A percentile compares a stretch with the other conserved stretches of the same genome.
Conservation (phyloP, 2,113 vertebrate species). For the Psephotus haematonotus region DNA sequence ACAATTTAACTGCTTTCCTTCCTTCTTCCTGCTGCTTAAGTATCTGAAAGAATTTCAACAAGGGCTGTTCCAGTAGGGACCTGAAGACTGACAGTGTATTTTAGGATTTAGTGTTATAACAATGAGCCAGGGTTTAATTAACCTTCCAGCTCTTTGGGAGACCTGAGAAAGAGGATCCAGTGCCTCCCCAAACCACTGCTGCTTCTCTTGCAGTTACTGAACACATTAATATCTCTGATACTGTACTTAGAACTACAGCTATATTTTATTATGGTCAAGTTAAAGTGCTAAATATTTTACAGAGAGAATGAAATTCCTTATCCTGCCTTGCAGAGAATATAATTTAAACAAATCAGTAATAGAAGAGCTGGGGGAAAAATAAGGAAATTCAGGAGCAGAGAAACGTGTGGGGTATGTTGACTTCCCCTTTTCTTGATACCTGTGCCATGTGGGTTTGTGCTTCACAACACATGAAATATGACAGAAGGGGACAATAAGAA, state of each 20-base stretch:
- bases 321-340: not conserved
- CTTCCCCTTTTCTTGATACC: not conserved
- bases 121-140: slow-evolving; percentile 20
- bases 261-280: not conserved
- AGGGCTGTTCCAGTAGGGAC: not conserved
- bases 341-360: not conserved
- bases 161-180: not conserved
- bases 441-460: not conserved
- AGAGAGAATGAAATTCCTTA: not conserved
- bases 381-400: not conserved
- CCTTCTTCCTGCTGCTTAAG: not conserved
- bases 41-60: not conserved
- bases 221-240: slow-evolving; percentile 5
- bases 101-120: not conserved
- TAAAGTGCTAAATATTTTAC: not conserved
- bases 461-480: not conserved
- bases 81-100: not conserved
- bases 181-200: not conserved
- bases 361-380: not conserved
- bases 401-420: not conserved
- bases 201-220: not conserved
- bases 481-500: not conserved
- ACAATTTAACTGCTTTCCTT: not conserved
- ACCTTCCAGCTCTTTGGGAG: not conserved
- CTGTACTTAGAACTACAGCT: not conserved